Evolutionary conservation across 2,113 vertebrate species (phyloP), one percentile per base, ranked within the genome.

Genomic region (Lipotes vexillifer): DNA sequence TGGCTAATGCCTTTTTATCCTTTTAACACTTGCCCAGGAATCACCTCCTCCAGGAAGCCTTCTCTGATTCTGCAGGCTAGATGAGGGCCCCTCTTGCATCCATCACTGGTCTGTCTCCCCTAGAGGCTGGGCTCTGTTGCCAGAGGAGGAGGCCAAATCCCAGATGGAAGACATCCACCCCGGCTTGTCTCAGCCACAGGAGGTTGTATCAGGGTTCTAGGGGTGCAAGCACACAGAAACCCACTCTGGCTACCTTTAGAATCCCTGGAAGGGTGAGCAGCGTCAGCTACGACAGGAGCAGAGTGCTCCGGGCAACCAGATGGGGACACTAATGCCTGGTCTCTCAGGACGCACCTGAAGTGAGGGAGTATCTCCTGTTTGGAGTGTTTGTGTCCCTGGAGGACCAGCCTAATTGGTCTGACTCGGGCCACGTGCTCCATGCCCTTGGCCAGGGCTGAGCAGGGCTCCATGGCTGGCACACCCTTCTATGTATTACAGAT

Each of bases 401-500:
- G 36, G 38, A 78, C 44, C 25, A 83, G n/a, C 29, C 52, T 38
- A 61, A 9, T 0, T 0, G 0, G 5, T 25, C 82, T 31, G 27
- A 65, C 59, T 12, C 9, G 68, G 36, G 38, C 55, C 83, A 33
- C 23, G 0, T 3, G 33, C 27, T 20, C 65, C 29, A 4, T 0
- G 13, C 31, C 29, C 55, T 69, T 10, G 61, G 18, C 61, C 25
- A 29, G 27, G 63, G 21, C 15, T 9, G 36, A 94, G 11, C 2
- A 36, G 18, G 83, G 15, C 52, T n/a, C 69, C 12, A 8, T 20
- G 27, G 33, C 41, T 9, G 44, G 23, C 46, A 9, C 27, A 38
- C 17, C n/a, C 7, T 57, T 31, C 8, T 2, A 2, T 6, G 8
- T 29, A 25, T 66, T 14, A 2, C 0, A 3, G 7, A 57, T 57